Evolutionary conservation across 1,140 invertebrate species (phyloP), one percentile per base, ranked within the genome.

Genomic region (Megalopta genalis): DNA sequence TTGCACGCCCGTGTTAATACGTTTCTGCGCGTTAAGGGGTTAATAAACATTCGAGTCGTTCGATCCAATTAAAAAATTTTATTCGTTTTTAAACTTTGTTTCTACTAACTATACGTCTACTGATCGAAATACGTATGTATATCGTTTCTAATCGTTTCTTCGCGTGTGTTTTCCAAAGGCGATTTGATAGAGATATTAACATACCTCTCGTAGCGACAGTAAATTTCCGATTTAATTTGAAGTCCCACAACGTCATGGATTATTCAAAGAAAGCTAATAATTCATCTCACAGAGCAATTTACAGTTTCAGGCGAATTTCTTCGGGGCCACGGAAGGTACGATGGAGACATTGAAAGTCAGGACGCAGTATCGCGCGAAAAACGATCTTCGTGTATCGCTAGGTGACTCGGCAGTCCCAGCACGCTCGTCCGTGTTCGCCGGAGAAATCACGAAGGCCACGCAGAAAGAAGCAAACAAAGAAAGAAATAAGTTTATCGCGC

Each of bases 401-500:
- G 80, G 84, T 86, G 84, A 86, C 84, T 85, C 83, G 68, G 72
- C 79, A 85, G 70, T 85, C 79, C 62, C 73, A 68, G 79, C 84
- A 85, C 83, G 83, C 84, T 77, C 60, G 71, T 66, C 63, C 70
- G 63, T 71, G 74, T 74, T 83, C 83, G 72, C 76, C 67, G 64
- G 81, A 86, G 74, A 86, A 80, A 87, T 86, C 77, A 78, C 76
- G 79, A 71, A 76, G 69, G 81, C 65, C 62, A 70, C 68, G 57
- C 57, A 66, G 64, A 39, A 39, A 27, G 25, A 32, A 39, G 76
- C 21, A 52, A 76, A 67, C 57, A 68, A 63, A 73, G 49, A 71
- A 64, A 77, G 73, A 81, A 81, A 84, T 67, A 77, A 76, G 77
- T 72, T 80, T 84, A 84, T 84, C 81, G 72, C 49, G 49, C 42